phyloP scores from a whole-genome alignment of 2,797 vertebrate species.

The Platyrinchus mystaceus region DNA sequence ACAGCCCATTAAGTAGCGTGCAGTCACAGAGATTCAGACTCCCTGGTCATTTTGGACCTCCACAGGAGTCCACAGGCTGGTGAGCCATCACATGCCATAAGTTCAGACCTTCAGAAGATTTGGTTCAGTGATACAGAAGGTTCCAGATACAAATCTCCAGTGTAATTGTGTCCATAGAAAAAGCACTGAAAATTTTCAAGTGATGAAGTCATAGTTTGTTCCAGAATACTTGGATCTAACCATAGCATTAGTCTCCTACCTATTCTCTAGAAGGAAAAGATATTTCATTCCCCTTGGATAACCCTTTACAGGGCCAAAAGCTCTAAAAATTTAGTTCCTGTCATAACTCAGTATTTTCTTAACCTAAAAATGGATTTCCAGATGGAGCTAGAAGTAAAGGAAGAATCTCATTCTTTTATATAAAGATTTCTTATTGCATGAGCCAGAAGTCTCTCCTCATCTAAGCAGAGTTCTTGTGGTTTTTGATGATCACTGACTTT shows the following conservation, averaged over 20 bases:
- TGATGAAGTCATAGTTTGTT: not conserved
- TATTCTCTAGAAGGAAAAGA: not conserved
- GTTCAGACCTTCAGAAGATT: not conserved
- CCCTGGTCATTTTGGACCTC: not conserved
- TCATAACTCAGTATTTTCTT: not conserved
- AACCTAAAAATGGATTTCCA: slow-evolving; percentile 5
- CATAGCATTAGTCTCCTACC: not conserved
- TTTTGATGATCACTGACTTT: not conserved
- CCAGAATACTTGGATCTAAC: not conserved
- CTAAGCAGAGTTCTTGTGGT: not conserved
- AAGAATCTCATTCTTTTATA: not conserved
- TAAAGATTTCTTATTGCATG: not conserved
- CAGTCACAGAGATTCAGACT: not conserved
- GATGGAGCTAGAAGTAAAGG: not conserved
- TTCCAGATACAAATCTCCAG: not conserved
- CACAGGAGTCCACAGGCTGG: not conserved
- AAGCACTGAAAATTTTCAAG: not conserved
- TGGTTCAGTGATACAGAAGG: not conserved
- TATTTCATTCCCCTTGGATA: not conserved
- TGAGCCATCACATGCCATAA: not conserved
- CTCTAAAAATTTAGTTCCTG: not conserved
- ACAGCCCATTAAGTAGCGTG: not conserved
- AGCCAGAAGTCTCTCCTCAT: not conserved
- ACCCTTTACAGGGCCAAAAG: not conserved
- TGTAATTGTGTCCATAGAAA: not conserved